These are phyloP conservation scores for Phaonia tiefii DNA, from an alignment of 2,888 invertebrate genomes.

Conservation along the genomic window DNA sequence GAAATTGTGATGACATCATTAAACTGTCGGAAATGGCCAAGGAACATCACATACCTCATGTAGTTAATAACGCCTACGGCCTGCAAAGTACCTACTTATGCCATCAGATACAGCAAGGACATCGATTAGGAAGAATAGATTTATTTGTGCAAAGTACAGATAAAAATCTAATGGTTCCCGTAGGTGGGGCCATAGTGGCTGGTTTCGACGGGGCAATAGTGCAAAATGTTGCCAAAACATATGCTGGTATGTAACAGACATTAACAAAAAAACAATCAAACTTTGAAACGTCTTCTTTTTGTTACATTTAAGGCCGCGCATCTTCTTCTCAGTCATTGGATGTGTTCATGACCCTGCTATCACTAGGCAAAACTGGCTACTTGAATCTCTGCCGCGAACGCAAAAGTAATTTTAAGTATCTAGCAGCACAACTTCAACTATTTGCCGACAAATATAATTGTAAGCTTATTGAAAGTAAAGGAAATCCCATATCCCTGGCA, in stretches of 20 bases:
- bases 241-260: slow-evolving; percentile 83
- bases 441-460: slow-evolving; percentile 84
- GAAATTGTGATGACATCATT: slow-evolving; percentile 86
- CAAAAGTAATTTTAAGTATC: slow-evolving; percentile 83
- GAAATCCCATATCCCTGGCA: slow-evolving; percentile 87
- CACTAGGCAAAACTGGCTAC: slow-evolving; percentile 86
- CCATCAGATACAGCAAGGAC: slow-evolving; percentile 85
- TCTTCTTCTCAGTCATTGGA: slow-evolving; percentile 87
- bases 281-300: neutral
- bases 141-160: slow-evolving; percentile 91
- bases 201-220: slow-evolving; percentile 85
- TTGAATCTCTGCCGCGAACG: slow-evolving; percentile 83
- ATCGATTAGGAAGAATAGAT: slow-evolving; percentile 86
- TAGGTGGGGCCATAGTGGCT: slow-evolving; percentile 90
- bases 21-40: slow-evolving; percentile 84
- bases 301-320: slow-evolving; percentile 83
- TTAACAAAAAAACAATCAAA: neutral
- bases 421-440: slow-evolving; percentile 82
- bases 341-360: slow-evolving; percentile 88
- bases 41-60: slow-evolving; percentile 84
- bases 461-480: slow-evolving; percentile 83
- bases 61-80: slow-evolving; percentile 93
- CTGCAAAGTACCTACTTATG: slow-evolving; percentile 86
- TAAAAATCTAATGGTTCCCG: slow-evolving; percentile 92
- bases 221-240: slow-evolving; percentile 85